Evolutionary conservation across 1,140 invertebrate genomes (phyloP), one percentile per base, ranked within the genome.

Genomic region (Papilio polyxenes): DNA sequence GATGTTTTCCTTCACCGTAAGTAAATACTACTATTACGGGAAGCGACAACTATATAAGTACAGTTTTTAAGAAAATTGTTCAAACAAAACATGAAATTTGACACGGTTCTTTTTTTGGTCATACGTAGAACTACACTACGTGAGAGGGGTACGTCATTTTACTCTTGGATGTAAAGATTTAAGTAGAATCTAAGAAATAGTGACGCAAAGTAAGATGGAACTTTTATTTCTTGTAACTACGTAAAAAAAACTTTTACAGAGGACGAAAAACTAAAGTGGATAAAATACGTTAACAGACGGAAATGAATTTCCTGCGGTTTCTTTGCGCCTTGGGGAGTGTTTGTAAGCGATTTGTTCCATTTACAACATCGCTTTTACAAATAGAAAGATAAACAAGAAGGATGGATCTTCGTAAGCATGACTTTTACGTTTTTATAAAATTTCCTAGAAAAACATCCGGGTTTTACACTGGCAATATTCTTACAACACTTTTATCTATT

Each of bases 341-440:
- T 72, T 72, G 65, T 72, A 72, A 40, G 31, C 65, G 65, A 72
- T 72, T 72, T 72, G 23, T 72, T 72, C 65, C 65, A 72, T 72
- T 72, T 72, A 72, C 65, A 37, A 72, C 31, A 72, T 72, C 65
- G 65, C 65, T 72, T 72, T 72, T 72, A 72, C 65, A 72, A 72
- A 72, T 72, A 72, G 31, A 72, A 72, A 72, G 65, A 20, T 65
- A 65, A 72, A 72, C 13, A 72, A 56, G 51, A 53, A 37, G 65
- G 31, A 69, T 69, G 9, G 62, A 40, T 40, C 10, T 37, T 31
- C 10, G 11, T 72, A 40, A 72, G 31, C 65, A 72, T 72, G 65
- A 72, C 23, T 17, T 72, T 72, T 13, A 72, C 11, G 23, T 37
- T 72, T 72, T 9, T 62, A 44, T 44, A 20, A 13, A 3, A 59